phyloP scores from a whole-genome alignment of 2,113 vertebrate species.

The Phocoena sinus region DNA sequence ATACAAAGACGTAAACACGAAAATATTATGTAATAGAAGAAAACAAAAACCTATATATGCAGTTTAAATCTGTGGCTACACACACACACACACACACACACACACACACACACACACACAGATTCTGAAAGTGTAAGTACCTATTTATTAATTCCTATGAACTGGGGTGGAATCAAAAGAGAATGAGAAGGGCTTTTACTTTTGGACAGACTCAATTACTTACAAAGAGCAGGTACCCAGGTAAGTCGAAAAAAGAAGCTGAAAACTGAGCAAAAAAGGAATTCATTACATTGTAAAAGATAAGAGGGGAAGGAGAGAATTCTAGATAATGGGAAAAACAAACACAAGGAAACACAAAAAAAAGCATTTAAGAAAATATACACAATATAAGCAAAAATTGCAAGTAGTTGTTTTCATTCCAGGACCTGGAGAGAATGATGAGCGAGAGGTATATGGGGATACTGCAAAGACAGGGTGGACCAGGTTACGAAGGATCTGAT shows the following conservation, averaged over 20 bases:
- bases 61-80: neutral
- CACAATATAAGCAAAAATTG: neutral
- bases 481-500: neutral
- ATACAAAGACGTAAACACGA: neutral
- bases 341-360: neutral
- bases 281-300: neutral
- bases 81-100: rapidly evolving
- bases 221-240: neutral
- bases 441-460: neutral
- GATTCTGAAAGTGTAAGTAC: neutral
- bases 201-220: neutral
- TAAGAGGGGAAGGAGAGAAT: neutral
- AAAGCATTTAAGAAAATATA: slow-evolving; percentile 17
- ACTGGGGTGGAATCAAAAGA: neutral
- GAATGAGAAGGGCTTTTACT: neutral
- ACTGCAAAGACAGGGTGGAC: neutral
- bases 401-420: neutral
- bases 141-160: neutral
- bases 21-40: neutral
- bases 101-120: rapidly evolving
- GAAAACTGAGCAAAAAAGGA: neutral
- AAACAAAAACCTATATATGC: neutral
- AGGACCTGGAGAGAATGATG: neutral
- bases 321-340: neutral
- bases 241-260: neutral